Base-by-base conservation (phyloP, 1,140 invertebrate species). In the Drosophila nigromelanica region DNA sequence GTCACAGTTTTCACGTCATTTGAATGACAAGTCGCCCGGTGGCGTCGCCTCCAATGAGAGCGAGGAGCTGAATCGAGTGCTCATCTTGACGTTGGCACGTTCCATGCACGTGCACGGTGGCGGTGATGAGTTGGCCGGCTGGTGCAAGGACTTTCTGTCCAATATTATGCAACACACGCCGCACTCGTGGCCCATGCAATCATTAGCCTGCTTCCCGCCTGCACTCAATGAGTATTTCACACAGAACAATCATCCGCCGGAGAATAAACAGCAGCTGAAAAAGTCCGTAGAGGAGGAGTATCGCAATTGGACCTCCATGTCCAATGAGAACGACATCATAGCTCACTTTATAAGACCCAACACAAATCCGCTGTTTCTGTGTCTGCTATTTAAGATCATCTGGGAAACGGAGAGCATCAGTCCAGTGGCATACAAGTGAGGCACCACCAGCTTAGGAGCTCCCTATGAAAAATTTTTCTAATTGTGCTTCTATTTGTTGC, bases 251-350 rank as follows among this genome's bases (percentile, higher is more conserved):
- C 94, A 96, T n/a, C 94, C 95, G 0, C 95, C 96, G 85, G 98
- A 98, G 89, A 97, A 98, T 80, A 98, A 98, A 85, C 96, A 96
- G 82, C 94, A 97, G 64, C 93, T 99, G 0, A 98, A 97, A 92
- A 97, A 97, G 92, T 96, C 96, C 1, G 97, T 98, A 0, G 97
- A 98, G 82, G 97, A 98, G 83, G 98, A 99, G 86, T 99, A 98
- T 83, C 93, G 97, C 45, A 99, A 98, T 90, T 99, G 98, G 98
- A 96, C 96, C 43, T 98, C 97, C 0, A 99, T 99, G 97, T 98
- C 95, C 21, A 98, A 98, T 92, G 98, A 99, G 90, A 98, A 97
- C 90, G 98, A 99, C 90, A 98, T 98, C 11, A 98, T 99, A 75
- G 85, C 97, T 3, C 98, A 99, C 91, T 99, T 99, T 91, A 97